A percentile compares a stretch with the other conserved stretches of the same genome.
Conservation (phyloP, 2,888 invertebrate genomes). For the Harpalus rubripes region DNA sequence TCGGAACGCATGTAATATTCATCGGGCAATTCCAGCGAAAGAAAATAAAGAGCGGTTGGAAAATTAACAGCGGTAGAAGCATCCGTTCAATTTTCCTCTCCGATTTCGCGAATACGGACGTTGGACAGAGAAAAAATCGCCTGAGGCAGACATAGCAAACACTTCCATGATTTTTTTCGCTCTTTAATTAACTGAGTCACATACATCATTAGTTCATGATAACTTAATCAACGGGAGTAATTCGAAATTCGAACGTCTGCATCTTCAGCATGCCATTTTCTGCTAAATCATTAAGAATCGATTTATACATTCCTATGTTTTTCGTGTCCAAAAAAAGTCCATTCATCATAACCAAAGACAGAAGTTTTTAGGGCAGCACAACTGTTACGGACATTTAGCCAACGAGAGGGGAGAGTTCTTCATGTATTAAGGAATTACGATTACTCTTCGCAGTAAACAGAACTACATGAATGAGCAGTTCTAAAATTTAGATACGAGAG, state of each 20-base stretch:
- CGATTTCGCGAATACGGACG: neutral
- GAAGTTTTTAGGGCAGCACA: neutral
- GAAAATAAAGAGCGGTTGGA: conserved; percentile 37
- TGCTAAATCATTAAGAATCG: conserved; percentile 6
- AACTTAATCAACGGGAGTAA: conserved; percentile 26
- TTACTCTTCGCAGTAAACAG: too few relatives aligned
- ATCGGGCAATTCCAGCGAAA: conserved; percentile 27
- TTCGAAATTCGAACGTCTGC: conserved; percentile 11
- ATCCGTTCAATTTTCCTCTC: conserved; percentile 53
- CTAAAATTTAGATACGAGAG: too few relatives aligned
- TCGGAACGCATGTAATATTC: conserved; percentile 44
- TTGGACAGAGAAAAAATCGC: conserved; percentile 22
- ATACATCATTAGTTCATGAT: conserved; percentile 52
- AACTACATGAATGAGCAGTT: too few relatives aligned
- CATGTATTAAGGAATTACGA: too few relatives aligned
- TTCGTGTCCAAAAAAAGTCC: neutral
- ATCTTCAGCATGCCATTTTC: neutral
- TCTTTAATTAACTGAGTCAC: conserved; percentile 60
- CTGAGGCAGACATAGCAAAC: conserved; percentile 5
- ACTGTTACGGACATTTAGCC: neutral
- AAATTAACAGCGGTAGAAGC: conserved; percentile 39
- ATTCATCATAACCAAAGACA: conserved; percentile 22
- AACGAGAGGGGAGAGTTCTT: neutral
- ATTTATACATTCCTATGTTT: conserved; percentile 22
- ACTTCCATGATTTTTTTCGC: conserved; percentile 35